Percentiles rank a stretch among this genome's conserved stretches.
These are phyloP conservation scores for Rafetus swinhoei DNA, from an alignment of 2,113 vertebrate genomes.

Conservation along the genomic window DNA sequence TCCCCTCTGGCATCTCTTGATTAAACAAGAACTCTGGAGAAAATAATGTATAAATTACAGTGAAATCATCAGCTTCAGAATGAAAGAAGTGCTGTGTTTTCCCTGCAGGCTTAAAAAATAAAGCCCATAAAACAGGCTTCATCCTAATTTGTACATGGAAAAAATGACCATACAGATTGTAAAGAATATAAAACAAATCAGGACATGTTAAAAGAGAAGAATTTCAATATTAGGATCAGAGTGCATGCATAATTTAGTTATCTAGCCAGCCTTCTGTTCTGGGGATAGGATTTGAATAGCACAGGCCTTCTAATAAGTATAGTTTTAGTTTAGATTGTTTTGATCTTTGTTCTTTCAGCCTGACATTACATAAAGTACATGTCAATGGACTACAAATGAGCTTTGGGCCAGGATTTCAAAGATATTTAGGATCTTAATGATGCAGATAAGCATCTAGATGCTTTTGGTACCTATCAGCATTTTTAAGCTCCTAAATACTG, in stretches of 20 bases:
- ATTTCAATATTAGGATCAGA: not conserved
- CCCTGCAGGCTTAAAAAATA: not conserved
- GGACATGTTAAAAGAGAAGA: not conserved
- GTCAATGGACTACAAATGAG: not conserved
- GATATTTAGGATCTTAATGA: not conserved
- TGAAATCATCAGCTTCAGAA: not conserved
- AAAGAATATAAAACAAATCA: not conserved
- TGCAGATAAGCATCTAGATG: not conserved
- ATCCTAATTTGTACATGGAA: not conserved
- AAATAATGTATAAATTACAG: not conserved
- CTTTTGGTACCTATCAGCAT: not conserved
- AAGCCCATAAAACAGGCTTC: not conserved
- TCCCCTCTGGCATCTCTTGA: not conserved
- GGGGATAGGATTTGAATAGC: not conserved
- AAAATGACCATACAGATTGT: not conserved
- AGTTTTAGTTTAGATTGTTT: not conserved
- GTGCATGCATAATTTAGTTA: too few relatives aligned
- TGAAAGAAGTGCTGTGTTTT: not conserved
- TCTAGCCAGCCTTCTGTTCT: not conserved
- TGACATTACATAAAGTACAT: not conserved
- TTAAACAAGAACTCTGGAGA: not conserved
- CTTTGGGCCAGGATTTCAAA: not conserved
- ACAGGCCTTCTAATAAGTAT: not conserved
- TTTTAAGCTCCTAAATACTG: not conserved
- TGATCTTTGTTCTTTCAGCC: not conserved